phyloP scores from a whole-genome alignment of 2,888 invertebrate genomes.

The Ametastegia equiseti region DNA sequence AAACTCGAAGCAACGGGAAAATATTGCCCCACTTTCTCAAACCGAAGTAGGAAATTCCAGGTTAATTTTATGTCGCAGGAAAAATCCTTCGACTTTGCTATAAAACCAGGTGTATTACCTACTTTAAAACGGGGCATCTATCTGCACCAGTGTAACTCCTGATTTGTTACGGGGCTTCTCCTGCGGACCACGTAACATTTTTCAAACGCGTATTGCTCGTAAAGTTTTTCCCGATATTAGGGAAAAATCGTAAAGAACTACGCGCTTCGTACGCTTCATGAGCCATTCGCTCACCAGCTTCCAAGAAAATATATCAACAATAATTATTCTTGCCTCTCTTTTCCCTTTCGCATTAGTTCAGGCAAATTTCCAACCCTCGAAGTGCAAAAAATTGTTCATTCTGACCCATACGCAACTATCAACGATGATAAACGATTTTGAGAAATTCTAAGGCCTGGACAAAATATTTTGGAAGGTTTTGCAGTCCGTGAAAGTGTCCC shows the following conservation, averaged over 20 bases:
- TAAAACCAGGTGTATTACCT: conserved; percentile 26
- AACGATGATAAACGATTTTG: too few relatives aligned
- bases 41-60: conserved; percentile 19
- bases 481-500: too few relatives aligned
- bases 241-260: neutral
- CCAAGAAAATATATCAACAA: neutral
- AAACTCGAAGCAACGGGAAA: neutral
- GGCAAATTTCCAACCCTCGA: neutral
- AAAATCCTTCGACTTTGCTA: conserved; percentile 30
- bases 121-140: neutral
- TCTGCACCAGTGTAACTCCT: neutral
- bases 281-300: neutral
- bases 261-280: neutral
- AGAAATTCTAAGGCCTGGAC: too few relatives aligned
- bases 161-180: neutral
- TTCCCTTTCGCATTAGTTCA: neutral
- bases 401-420: too few relatives aligned
- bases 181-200: neutral
- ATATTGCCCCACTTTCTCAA: conserved; percentile 19
- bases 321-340: neutral
- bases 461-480: too few relatives aligned
- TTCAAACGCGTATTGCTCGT: neutral
- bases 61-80: conserved; percentile 39
- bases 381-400: too few relatives aligned
- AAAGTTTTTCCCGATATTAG: neutral